Evolutionary conservation across 2,888 invertebrate genomes (phyloP).

Genomic region (Limenitis camilla): DNA sequence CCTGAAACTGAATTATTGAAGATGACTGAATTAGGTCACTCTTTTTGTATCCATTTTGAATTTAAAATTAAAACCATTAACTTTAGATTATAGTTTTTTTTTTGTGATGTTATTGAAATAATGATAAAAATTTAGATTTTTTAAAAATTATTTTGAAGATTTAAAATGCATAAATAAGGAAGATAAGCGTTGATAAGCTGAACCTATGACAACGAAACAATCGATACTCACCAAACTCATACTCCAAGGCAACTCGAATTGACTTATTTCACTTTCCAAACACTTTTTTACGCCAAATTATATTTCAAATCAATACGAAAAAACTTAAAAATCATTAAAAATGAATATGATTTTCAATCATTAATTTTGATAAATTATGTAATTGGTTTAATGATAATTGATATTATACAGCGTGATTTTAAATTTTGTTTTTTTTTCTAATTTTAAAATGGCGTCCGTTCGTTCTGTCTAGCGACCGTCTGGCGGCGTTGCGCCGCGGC

Average conservation of each 20-base stretch:
- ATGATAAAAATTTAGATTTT: no score
- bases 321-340: background rate
- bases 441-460: slow-evolving; percentile 22
- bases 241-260: slow-evolving; percentile 26
- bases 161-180: background rate
- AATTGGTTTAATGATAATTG: no score
- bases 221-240: slow-evolving; percentile 20
- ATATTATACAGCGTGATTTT: background rate
- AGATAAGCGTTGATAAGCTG: background rate
- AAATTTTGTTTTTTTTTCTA: slow-evolving; percentile 25
- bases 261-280: slow-evolving; percentile 6
- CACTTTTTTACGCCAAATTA: background rate
- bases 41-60: no score
- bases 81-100: no score
- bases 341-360: background rate
- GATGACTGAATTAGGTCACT: no score
- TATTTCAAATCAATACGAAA: background rate
- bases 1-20: no score
- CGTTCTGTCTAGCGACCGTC: slow-evolving; percentile 38
- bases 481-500: slow-evolving; percentile 55
- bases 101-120: no score
- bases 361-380: no score
- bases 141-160: background rate
- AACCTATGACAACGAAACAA: slow-evolving; percentile 12
- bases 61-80: no score